Evolutionary conservation across 2,888 invertebrate species (phyloP).

Genomic region (Saturnia pavonia): DNA sequence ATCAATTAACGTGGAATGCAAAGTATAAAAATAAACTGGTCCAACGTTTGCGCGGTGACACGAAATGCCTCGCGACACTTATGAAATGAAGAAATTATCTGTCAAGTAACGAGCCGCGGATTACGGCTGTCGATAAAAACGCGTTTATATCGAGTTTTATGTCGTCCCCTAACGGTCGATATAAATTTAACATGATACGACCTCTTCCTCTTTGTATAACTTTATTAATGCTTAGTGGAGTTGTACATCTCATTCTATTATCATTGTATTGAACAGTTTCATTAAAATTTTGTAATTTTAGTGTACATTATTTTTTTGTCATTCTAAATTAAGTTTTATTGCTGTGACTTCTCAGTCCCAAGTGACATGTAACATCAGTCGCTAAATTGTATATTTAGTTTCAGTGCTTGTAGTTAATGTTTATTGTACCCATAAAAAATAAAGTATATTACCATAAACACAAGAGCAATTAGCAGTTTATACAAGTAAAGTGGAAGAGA

Average conservation of each 20-base stretch:
- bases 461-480: conserved; percentile 1
- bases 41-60: conserved; percentile 36
- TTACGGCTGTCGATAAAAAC: conserved; percentile 68
- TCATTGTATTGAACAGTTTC: conserved; percentile 46
- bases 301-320: conserved; percentile 40
- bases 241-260: conserved; percentile 50
- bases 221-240: conserved; percentile 65
- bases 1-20: conserved; percentile 43
- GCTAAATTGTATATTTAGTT: conserved; percentile 38
- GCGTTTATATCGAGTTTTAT: conserved; percentile 67
- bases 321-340: conserved; percentile 52
- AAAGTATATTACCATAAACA: not conserved
- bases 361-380: conserved; percentile 40
- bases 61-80: conserved; percentile 35
- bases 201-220: conserved; percentile 49
- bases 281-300: conserved; percentile 51
- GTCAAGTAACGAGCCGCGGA: conserved; percentile 58
- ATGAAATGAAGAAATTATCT: conserved; percentile 72
- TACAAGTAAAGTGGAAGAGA: not conserved
- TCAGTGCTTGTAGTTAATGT: not conserved
- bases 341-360: conserved; percentile 30
- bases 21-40: conserved; percentile 40
- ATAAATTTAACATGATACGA: conserved; percentile 67
- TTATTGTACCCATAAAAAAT: not conserved
- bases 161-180: conserved; percentile 55